Evolutionary conservation across 2,888 invertebrate genomes (phyloP).

Genomic region (Chrysomela aeneicollis): DNA sequence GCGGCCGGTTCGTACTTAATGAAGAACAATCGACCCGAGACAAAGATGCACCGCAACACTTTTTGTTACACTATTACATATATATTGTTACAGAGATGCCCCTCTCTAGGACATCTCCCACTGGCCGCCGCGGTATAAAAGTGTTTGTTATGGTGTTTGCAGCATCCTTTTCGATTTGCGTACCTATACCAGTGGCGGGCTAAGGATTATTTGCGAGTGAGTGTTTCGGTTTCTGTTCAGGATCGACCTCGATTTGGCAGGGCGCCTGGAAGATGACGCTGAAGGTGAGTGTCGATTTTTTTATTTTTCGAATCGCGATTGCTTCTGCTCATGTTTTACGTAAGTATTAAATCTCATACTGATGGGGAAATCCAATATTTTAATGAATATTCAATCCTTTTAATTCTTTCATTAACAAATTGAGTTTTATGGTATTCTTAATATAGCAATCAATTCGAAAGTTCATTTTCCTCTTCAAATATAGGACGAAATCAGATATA

Average conservation of each 20-base stretch:
- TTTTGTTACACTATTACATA: constrained; percentile 56
- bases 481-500: too few species aligned
- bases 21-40: neutral
- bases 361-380: too few species aligned
- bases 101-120: constrained; percentile 55
- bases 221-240: constrained; percentile 28
- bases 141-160: constrained; percentile 55
- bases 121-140: constrained; percentile 55
- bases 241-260: constrained; percentile 26
- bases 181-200: constrained; percentile 50
- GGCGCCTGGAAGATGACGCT: constrained; percentile 41
- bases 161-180: constrained; percentile 54
- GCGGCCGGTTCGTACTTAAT: neutral
- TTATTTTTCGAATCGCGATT: constrained; percentile 16
- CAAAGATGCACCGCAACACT: constrained; percentile 18
- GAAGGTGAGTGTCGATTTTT: constrained; percentile 39
- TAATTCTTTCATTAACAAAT: too few species aligned
- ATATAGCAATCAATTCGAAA: too few species aligned
- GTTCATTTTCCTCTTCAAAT: too few species aligned
- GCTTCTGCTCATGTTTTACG: constrained; percentile 13
- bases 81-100: constrained; percentile 50
- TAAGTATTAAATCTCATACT: too few species aligned
- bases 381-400: too few species aligned
- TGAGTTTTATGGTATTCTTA: too few species aligned
- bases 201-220: constrained; percentile 46